phyloP scores from a whole-genome alignment of 2,888 invertebrate species.

The Trichopria drosophilae region DNA sequence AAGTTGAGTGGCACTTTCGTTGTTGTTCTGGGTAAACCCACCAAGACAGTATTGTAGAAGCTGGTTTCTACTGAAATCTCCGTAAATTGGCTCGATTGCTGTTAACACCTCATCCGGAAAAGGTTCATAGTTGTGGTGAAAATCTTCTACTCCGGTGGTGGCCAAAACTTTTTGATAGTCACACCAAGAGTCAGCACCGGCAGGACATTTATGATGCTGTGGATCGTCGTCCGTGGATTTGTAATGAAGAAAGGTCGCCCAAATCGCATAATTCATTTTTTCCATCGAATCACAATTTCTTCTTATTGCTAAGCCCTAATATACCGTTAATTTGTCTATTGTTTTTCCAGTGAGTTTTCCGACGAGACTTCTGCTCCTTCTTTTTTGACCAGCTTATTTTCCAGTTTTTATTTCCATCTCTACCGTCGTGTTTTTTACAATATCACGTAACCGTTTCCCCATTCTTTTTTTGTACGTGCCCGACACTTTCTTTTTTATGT shows the following conservation, averaged over 20 bases:
- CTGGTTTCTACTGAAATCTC: slow-evolving; percentile 41
- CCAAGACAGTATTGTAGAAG: slow-evolving; percentile 40
- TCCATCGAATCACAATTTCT: slow-evolving; percentile 23
- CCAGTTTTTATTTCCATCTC: no score
- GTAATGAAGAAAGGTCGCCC: slow-evolving; percentile 30
- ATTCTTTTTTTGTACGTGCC: no score
- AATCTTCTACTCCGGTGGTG: slow-evolving; percentile 17
- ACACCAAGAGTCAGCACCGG: no score
- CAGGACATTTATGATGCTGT: slow-evolving; percentile 17
- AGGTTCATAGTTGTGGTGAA: slow-evolving; percentile 18
- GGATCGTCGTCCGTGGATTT: no score
- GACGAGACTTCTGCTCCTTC: slow-evolving; percentile 5
- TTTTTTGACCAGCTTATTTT: background rate
- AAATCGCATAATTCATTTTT: no score
- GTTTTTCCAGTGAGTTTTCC: slow-evolving; percentile 37
- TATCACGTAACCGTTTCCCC: slow-evolving; percentile 25
- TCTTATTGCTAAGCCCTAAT: slow-evolving; percentile 29
- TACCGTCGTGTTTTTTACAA: slow-evolving; percentile 20
- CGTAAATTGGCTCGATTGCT: slow-evolving; percentile 41
- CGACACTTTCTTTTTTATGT: no score
- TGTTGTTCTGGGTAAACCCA: slow-evolving; percentile 28
- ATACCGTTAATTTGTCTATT: slow-evolving; percentile 28
- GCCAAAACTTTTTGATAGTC: no score
- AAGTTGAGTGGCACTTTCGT: slow-evolving; percentile 27
- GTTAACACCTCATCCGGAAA: no score